Evolutionary conservation across 2,113 vertebrate genomes (phyloP).

Genomic region (Cebus imitator): DNA sequence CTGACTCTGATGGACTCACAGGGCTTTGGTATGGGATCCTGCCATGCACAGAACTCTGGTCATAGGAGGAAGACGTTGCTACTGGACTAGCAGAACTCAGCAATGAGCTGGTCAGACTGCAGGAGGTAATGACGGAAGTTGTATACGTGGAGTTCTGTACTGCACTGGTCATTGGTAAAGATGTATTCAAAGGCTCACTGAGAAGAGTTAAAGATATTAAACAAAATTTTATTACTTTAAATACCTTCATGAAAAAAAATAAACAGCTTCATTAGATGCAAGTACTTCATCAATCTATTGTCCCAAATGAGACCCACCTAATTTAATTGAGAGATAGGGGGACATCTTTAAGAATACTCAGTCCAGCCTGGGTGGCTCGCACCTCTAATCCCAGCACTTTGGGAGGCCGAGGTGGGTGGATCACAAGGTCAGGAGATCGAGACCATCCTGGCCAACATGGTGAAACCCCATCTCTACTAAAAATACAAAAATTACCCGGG

Average conservation of each 20-base stretch:
- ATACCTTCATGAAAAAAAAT: neutral
- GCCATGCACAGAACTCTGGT: slow-evolving; percentile 84
- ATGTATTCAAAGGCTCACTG: slow-evolving; percentile 87
- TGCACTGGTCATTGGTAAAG: slow-evolving; percentile 86
- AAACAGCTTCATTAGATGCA: neutral
- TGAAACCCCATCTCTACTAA: no score
- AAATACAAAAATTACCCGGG: no score
- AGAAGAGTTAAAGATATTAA: slow-evolving; percentile 75
- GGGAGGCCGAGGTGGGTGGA: no score
- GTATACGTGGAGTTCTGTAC: slow-evolving; percentile 84
- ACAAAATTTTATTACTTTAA: slow-evolving; percentile 36
- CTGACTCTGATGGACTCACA: slow-evolving; percentile 71
- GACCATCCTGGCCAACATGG: no score
- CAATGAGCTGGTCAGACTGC: slow-evolving; percentile 82
- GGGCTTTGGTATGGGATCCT: slow-evolving; percentile 86
- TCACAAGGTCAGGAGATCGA: no score
- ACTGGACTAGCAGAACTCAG: slow-evolving; percentile 81
- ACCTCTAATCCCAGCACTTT: no score
- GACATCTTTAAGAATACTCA: neutral
- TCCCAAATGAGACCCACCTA: neutral
- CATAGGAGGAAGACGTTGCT: slow-evolving; percentile 83
- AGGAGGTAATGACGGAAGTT: slow-evolving; percentile 83
- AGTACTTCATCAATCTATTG: neutral
- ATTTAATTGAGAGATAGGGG: neutral
- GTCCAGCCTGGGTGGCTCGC: no score